A percentile compares a stretch with the other conserved stretches of the same genome.
Evolutionary conservation across 2,797 vertebrate species (phyloP).

Genomic region (Toxotes lorentzi): DNA sequence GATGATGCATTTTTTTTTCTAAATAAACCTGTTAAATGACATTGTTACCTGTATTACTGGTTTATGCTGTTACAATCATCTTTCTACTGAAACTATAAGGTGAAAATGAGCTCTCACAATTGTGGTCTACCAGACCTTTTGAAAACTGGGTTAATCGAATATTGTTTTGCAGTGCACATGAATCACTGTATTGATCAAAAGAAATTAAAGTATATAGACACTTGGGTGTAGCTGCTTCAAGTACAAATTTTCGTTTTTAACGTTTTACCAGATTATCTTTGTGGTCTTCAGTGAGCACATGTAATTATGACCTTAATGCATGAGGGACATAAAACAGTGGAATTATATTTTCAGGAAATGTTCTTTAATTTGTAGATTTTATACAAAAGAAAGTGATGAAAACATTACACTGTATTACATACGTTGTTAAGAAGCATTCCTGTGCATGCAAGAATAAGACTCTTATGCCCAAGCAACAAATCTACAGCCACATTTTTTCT

Average conservation of each 20-base stretch:
- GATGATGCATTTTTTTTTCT: conserved; percentile 42
- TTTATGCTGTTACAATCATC: background rate
- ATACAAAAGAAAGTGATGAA: conserved; percentile 76
- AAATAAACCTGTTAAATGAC: conserved; percentile 69
- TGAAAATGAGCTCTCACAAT: background rate
- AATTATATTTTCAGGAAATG: conserved; percentile 34
- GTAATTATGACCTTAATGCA: background rate
- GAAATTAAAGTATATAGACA: background rate
- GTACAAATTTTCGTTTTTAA: background rate
- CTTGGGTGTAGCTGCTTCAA: background rate
- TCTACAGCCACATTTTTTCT: conserved; percentile 53
- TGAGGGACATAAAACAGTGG: conserved; percentile 13
- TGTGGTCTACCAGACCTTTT: rapidly evolving
- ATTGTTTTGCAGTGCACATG: background rate
- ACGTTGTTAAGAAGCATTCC: conserved; percentile 45
- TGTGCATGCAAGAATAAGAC: conserved; percentile 71
- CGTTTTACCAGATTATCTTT: background rate
- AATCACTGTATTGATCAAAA: background rate
- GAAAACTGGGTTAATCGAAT: background rate
- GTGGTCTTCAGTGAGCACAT: background rate
- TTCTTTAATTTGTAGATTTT: conserved; percentile 67
- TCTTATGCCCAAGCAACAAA: conserved; percentile 48
- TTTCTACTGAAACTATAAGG: background rate
- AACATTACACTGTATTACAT: conserved; percentile 63
- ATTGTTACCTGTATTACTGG: conserved; percentile 1